Percentiles rank a stretch among this genome's conserved stretches.
Conservation (phyloP, 2,888 invertebrate species). For the Leucoma salicis region DNA sequence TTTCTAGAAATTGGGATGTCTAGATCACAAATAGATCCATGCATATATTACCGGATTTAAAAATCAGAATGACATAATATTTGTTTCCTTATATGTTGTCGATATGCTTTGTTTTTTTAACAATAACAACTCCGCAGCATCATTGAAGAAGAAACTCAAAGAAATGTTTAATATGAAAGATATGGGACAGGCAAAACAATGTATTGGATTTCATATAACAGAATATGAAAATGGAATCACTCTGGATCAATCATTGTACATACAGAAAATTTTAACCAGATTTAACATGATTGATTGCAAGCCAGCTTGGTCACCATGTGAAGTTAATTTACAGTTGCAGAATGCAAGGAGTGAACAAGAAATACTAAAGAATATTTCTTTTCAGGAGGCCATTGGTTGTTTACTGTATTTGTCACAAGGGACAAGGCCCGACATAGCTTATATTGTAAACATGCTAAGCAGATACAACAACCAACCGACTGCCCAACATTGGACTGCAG, state of each 20-base stretch:
- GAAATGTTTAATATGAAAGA: not conserved
- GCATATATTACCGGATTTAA: too few species aligned
- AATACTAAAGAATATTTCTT: constrained; percentile 6
- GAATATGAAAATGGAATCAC: not conserved
- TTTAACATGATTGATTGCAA: not conserved
- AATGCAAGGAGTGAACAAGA: not conserved
- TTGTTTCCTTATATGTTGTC: too few species aligned
- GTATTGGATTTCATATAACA: not conserved
- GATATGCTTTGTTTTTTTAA: too few species aligned
- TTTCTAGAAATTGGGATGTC: too few species aligned
- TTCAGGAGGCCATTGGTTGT: constrained; percentile 6
- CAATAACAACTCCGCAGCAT: too few species aligned
- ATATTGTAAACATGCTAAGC: not conserved
- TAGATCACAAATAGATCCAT: too few species aligned
- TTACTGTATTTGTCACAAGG: constrained; percentile 8
- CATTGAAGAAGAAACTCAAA: too few species aligned
- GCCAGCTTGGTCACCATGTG: not conserved
- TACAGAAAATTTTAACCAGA: not conserved
- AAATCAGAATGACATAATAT: too few species aligned
- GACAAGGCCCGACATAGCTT: constrained; percentile 9
- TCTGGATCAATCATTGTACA: not conserved
- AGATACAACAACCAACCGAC: constrained; percentile 4
- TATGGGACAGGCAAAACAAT: not conserved
- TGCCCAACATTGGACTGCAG: constrained; percentile 7
- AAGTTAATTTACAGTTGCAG: not conserved